These are phyloP conservation scores for Sebastes minor DNA, from an alignment of 2,797 vertebrate species.

Conservation along the genomic window DNA sequence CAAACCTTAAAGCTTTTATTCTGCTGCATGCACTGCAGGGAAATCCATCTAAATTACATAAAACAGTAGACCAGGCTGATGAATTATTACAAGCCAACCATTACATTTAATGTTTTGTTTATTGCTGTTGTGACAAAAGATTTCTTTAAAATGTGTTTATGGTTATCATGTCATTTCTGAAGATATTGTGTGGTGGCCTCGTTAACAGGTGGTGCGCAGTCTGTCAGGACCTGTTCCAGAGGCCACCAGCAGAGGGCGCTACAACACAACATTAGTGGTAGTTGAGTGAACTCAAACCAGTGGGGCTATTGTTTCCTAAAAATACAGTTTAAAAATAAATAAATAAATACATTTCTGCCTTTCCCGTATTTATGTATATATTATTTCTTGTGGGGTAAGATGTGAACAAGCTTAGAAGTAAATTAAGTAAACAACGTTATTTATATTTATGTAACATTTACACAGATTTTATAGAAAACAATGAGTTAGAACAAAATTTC, in stretches of 20 bases:
- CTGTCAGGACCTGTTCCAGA: background rate
- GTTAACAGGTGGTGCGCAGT: accelerated
- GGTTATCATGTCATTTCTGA: background rate
- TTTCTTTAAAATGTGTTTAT: too few species aligned
- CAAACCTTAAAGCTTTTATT: background rate
- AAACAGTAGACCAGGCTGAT: background rate
- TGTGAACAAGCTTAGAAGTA: too few species aligned
- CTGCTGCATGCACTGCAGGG: background rate
- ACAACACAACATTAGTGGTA: conserved; percentile 1
- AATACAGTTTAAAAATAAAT: background rate
- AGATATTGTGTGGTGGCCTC: background rate
- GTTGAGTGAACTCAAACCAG: background rate
- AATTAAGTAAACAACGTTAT: background rate
- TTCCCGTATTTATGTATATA: background rate
- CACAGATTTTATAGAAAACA: background rate
- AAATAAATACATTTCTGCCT: background rate
- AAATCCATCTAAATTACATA: background rate
- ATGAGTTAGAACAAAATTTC: background rate
- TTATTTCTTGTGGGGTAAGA: background rate
- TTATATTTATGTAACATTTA: background rate
- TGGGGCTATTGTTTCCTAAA: background rate
- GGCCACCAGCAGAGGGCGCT: conserved; percentile 35
- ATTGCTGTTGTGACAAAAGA: background rate
- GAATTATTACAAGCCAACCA: background rate
- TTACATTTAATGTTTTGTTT: background rate